phyloP scores from a whole-genome alignment of 1,140 invertebrate species.

The Mizuhopecten yessoensis region DNA sequence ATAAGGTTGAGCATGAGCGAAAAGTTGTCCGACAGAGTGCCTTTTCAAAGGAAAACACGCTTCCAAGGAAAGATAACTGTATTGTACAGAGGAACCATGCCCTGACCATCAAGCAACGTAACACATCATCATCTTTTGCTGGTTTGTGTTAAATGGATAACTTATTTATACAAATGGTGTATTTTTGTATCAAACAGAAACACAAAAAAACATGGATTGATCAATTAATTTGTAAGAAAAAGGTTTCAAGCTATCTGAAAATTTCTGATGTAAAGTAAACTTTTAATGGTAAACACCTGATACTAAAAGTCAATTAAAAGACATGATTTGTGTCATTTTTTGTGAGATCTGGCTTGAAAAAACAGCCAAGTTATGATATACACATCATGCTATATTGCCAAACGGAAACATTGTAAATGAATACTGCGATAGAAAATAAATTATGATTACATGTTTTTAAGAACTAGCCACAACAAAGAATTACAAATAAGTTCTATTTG shows the following conservation, averaged over 20 bases:
- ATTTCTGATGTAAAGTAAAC: too few species aligned
- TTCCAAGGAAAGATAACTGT: slow-evolving; percentile 66
- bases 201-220: not conserved
- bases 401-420: too few species aligned
- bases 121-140: slow-evolving; percentile 9
- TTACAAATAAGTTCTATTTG: too few species aligned
- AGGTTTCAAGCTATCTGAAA: too few species aligned
- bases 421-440: not conserved
- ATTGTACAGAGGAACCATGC: slow-evolving; percentile 57
- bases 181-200: not conserved
- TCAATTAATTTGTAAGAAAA: too few species aligned
- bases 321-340: too few species aligned
- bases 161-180: not conserved
- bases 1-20: slow-evolving; percentile 67
- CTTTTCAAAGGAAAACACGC: slow-evolving; percentile 54
- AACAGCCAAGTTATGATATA: not conserved
- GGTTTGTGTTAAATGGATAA: not conserved
- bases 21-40: slow-evolving; percentile 66
- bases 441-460: too few species aligned
- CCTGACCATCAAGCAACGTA: slow-evolving; percentile 27
- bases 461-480: too few species aligned
- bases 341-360: not conserved
- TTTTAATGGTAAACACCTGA: too few species aligned
- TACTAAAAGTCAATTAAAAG: too few species aligned
- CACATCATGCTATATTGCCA: not conserved